Percentiles rank a stretch among this genome's conserved stretches.
These are phyloP conservation scores for Thamnophis sirtalis DNA, from an alignment of 2,113 vertebrate genomes.

Conservation along the genomic window DNA sequence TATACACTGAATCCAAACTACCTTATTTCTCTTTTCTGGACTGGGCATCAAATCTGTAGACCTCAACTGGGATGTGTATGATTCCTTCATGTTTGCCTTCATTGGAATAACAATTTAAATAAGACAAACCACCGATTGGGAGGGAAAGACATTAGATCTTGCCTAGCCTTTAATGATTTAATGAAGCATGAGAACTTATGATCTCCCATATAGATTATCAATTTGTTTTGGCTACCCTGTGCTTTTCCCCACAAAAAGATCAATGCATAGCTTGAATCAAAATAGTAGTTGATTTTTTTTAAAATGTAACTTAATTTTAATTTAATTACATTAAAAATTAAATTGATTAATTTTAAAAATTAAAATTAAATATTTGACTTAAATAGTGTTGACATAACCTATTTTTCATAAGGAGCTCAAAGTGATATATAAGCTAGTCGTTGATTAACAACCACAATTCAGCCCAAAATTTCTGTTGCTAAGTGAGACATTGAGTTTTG, in stretches of 20 bases:
- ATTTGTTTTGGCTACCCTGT: neutral
- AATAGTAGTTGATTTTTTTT: neutral
- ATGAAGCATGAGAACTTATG: neutral
- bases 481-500: neutral
- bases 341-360: no score
- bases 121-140: neutral
- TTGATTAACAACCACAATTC: neutral
- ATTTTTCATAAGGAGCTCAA: neutral
- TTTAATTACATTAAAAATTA: neutral
- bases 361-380: neutral
- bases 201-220: neutral
- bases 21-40: neutral
- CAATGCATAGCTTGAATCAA: neutral
- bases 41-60: neutral
- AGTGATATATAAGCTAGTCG: neutral
- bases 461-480: neutral
- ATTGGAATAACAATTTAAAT: neutral
- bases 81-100: neutral
- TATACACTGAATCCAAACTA: no score
- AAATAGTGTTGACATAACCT: neutral
- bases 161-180: neutral
- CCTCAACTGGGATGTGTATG: neutral
- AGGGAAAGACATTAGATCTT: neutral
- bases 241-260: neutral
- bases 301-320: neutral